phyloP scores from a whole-genome alignment of 2,888 invertebrate species.

The Heliconius ethilla region DNA sequence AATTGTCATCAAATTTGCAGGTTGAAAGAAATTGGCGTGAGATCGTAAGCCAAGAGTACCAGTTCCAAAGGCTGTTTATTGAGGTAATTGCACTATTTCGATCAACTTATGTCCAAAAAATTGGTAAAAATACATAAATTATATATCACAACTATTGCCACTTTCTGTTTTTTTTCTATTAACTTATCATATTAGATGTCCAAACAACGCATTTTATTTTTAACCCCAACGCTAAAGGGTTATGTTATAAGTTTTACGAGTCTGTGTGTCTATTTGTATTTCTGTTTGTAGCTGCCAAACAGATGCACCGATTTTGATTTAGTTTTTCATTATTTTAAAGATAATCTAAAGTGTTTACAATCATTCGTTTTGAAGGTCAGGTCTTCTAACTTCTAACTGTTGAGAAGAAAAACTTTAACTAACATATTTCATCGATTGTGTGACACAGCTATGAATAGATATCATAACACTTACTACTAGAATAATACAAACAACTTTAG shows the following conservation, averaged over 20 bases:
- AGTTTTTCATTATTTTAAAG: neutral
- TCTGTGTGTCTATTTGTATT: neutral
- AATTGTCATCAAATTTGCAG: conserved; percentile 49
- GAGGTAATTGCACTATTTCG: conserved; percentile 76
- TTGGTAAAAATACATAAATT: neutral
- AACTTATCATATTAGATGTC: neutral
- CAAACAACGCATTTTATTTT: too few species aligned
- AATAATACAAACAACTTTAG: too few species aligned
- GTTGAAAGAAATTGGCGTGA: conserved; percentile 89
- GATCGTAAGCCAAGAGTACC: conserved; percentile 86
- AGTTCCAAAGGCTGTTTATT: conserved; percentile 87
- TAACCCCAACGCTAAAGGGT: too few species aligned
- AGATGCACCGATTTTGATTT: neutral
- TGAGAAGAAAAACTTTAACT: too few species aligned
- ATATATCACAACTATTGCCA: neutral
- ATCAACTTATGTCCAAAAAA: neutral
- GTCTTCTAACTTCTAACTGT: too few species aligned
- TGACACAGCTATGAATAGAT: too few species aligned
- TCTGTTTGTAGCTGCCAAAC: neutral
- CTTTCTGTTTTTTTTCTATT: neutral
- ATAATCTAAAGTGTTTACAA: neutral
- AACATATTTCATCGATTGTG: too few species aligned
- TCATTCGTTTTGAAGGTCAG: too few species aligned
- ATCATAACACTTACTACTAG: too few species aligned
- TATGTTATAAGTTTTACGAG: too few species aligned